A percentile compares a stretch with the other conserved stretches of the same genome.
phyloP scores from a whole-genome alignment of 1,140 invertebrate genomes.

The Bombus pyrosoma region DNA sequence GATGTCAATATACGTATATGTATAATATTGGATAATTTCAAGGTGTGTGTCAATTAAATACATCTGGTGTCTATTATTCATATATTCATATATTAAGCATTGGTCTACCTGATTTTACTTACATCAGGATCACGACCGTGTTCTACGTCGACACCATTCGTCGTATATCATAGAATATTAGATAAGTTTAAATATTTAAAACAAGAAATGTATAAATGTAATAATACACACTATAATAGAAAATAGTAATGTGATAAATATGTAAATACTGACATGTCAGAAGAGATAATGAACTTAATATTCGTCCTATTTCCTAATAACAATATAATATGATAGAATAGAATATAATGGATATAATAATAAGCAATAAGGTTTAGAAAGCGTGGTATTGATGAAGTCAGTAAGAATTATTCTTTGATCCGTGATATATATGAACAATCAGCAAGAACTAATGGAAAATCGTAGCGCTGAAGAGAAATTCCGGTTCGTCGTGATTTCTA shows the following conservation, averaged over 20 bases:
- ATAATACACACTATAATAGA: not conserved
- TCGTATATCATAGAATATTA: not conserved
- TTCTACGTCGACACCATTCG: too few species aligned
- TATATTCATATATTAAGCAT: not conserved
- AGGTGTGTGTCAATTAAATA: not conserved
- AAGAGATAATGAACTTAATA: not conserved
- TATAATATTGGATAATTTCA: not conserved
- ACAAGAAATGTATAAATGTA: not conserved
- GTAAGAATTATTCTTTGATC: too few species aligned
- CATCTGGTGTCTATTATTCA: not conserved
- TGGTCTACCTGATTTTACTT: not conserved
- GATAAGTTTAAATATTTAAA: not conserved
- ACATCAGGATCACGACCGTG: too few species aligned
- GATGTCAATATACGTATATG: not conserved
- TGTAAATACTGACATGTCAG: not conserved
- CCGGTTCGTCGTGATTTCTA: too few species aligned
- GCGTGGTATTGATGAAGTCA: too few species aligned
- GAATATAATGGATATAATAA: too few species aligned
- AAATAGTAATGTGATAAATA: not conserved
- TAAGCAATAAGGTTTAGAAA: too few species aligned
- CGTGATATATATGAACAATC: too few species aligned
- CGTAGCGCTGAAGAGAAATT: too few species aligned
- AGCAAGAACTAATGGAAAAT: too few species aligned
- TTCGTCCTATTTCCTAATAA: not conserved
- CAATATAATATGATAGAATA: not conserved